A percentile compares a stretch with the other conserved stretches of the same genome.
Evolutionary conservation across 1,140 invertebrate genomes (phyloP).

Genomic region (Drosophila pachea): DNA sequence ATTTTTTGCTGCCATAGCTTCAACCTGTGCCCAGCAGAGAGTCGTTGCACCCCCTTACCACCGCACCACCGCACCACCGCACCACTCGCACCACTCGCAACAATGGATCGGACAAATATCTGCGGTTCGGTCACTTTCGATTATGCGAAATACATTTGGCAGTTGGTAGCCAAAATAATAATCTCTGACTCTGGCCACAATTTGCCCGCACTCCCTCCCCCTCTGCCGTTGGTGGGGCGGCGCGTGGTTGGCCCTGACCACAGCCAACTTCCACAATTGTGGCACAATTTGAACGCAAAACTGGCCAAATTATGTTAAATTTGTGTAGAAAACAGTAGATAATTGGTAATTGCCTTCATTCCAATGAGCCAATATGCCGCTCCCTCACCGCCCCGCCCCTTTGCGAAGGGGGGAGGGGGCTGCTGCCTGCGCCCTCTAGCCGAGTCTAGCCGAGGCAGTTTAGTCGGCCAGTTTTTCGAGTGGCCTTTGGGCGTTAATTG

Average conservation of each 20-base stretch:
- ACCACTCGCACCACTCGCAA: conserved; percentile 33
- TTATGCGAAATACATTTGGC: conserved; percentile 73
- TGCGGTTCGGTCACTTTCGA: conserved; percentile 78
- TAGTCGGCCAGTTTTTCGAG: conserved; percentile 48
- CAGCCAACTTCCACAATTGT: conserved; percentile 75
- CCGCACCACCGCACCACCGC: conserved; percentile 22
- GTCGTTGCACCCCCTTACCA: conserved; percentile 5
- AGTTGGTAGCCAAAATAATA: conserved; percentile 73
- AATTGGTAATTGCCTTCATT: conserved; percentile 77
- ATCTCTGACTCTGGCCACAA: conserved; percentile 61
- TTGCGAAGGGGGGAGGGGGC: no score
- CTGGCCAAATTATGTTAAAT: conserved; percentile 77
- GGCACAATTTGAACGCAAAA: conserved; percentile 76
- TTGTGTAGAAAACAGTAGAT: conserved; percentile 78
- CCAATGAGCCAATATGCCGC: conserved; percentile 22
- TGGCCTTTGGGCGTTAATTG: conserved; percentile 67
- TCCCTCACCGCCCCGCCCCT: background rate
- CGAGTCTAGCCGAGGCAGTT: conserved; percentile 53
- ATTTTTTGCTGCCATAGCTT: conserved; percentile 46
- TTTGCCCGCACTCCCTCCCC: conserved; percentile 28
- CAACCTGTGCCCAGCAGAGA: conserved; percentile 58
- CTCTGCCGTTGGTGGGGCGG: conserved; percentile 1
- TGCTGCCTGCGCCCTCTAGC: background rate
- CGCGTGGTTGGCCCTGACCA: conserved; percentile 73
- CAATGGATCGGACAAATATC: conserved; percentile 68